Base-by-base conservation (phyloP, 1,140 invertebrate genomes). In the Ectropis grisescens region DNA sequence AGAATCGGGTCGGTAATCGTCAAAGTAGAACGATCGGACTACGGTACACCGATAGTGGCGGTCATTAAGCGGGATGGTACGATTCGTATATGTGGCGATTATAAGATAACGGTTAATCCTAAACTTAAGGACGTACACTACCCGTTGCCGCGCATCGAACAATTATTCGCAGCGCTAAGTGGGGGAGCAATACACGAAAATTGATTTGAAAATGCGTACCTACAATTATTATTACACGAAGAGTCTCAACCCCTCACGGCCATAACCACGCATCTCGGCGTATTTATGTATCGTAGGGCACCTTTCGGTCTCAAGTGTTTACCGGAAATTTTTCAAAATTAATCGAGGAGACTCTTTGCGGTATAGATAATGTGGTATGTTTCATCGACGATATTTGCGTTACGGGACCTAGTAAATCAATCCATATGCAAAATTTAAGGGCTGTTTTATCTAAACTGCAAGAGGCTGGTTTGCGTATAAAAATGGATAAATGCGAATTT, bases 201-300 rank as follows among this genome's bases (percentile, higher is more conserved):
- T 55, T 12, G 47, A 52, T 37, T 11, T 56, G 1, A 46, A 37
- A 35, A 47, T 16, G 58, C 54, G 3, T 62, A 47, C 32, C 39
- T 49, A 39, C 47, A 58, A 28, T 14, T 39, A 2, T 11, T 39
- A 10, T 29, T 58, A 19, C 41, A 50, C 4, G 29, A 51, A 10
- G 37, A 47, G 11, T 53, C 49, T 8, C 45, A 55, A 12, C 27
- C 40, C 14, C 47, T 43, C 33, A 49, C 47, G n/a, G 44, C 56
- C 0, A 61, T 57, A 14, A 43, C 44, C 11, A 70, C 64, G 0
- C 57, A 71, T 38, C 35, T 56, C 5, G 64, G 52, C 40, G 53
- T 43, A 40, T 48, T 58, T 37, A 41, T 30, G 14, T 41, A 55
- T 38, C 52, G 36, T 4, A 45, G 58, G 8, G 39, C 58, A 2